Percentiles rank a stretch among this genome's conserved stretches.
Evolutionary conservation across 2,113 vertebrate genomes (phyloP).

Genomic region (Eclectus roratus): DNA sequence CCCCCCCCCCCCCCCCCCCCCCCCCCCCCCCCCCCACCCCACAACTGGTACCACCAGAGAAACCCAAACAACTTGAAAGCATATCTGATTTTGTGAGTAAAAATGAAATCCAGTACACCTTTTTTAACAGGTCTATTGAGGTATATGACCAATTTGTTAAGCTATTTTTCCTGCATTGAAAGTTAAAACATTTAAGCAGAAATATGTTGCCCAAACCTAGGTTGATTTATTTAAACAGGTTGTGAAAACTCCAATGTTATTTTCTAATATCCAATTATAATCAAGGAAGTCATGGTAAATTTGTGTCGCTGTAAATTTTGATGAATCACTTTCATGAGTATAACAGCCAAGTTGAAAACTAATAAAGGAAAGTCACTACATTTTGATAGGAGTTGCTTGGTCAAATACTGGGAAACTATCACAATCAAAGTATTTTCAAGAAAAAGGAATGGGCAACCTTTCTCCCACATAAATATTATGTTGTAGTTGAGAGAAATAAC

Average conservation of each 20-base stretch:
- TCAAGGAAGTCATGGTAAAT: neutral
- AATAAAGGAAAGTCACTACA: neutral
- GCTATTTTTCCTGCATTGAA: neutral
- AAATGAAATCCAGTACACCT: neutral
- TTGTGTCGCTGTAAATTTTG: neutral
- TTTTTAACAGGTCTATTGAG: neutral
- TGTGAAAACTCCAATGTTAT: neutral
- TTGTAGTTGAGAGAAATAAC: neutral
- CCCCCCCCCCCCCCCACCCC: no score
- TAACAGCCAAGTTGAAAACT: neutral
- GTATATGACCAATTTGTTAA: neutral
- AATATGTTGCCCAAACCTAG: neutral
- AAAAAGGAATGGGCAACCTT: neutral
- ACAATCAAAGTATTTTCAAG: neutral
- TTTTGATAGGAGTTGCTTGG: neutral
- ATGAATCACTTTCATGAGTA: neutral
- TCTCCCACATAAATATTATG: neutral
- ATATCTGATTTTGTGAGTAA: neutral
- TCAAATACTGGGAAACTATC: neutral
- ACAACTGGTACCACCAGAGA: no score
- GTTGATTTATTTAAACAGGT: neutral
- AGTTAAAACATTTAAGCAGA: neutral
- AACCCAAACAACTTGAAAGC: neutral
- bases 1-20: no score
- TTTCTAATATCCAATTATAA: neutral